Conservation (phyloP, 2,113 vertebrate species). For the Gambusia affinis region DNA sequence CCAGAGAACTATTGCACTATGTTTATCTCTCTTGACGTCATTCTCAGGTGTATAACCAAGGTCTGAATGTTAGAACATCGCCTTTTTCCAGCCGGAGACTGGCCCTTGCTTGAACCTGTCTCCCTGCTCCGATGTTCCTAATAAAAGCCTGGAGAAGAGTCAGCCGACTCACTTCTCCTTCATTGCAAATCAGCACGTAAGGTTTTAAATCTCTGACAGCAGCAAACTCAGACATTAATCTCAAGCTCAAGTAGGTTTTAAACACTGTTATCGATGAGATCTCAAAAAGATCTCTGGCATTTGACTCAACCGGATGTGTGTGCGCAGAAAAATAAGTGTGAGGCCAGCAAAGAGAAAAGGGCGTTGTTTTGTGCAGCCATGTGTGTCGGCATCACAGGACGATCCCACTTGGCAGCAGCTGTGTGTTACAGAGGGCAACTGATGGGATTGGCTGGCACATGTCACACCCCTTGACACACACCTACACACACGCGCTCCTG, state of each 20-base stretch:
- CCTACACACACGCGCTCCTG: neutral
- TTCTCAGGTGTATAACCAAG: no score
- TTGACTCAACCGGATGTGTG: neutral
- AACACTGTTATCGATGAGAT: neutral
- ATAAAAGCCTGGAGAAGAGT: no score
- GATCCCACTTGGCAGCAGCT: neutral
- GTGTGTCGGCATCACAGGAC: neutral
- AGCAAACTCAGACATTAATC: neutral
- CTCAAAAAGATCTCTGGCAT: neutral
- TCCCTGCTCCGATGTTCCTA: no score
- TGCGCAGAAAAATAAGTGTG: neutral
- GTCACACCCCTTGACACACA: neutral
- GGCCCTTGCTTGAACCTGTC: no score
- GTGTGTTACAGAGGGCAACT: neutral
- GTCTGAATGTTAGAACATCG: no score
- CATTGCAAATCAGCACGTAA: no score
- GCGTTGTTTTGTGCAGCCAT: neutral
- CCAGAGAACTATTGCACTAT: no score
- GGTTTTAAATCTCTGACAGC: no score
- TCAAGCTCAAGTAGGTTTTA: neutral
- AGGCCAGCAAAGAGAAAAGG: neutral
- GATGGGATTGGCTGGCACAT: neutral
- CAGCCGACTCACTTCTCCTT: no score
- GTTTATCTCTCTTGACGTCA: no score
- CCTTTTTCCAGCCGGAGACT: no score